Conservation (phyloP, 2,888 invertebrate genomes). For the Troides aeacus region DNA sequence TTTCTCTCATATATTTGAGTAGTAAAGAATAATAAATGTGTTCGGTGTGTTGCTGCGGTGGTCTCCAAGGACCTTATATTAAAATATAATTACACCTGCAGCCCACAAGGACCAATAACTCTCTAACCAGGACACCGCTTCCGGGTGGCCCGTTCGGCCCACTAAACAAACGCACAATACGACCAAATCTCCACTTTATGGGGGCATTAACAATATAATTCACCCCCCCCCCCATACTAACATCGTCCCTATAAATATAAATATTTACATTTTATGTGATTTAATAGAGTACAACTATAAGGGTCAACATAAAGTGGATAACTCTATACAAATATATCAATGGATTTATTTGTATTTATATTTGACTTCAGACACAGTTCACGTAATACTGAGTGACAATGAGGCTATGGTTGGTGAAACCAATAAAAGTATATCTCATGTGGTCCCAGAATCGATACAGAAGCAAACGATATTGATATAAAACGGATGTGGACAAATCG, state of each 20-base stretch:
- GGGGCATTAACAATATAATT: conserved; percentile 66
- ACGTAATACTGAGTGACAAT: too few relatives aligned
- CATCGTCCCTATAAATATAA: conserved; percentile 68
- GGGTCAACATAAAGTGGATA: conserved; percentile 30
- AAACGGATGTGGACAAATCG: too few relatives aligned
- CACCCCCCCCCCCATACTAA: conserved; percentile 59
- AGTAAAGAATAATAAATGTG: neutral
- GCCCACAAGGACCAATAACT: conserved; percentile 32
- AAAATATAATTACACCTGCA: conserved; percentile 24
- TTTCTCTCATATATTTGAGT: neutral
- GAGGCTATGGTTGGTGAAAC: too few relatives aligned
- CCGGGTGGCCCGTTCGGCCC: conserved; percentile 56
- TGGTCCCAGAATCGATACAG: too few relatives aligned
- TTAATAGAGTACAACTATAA: conserved; percentile 52
- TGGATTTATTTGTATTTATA: too few relatives aligned
- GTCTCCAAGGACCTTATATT: conserved; percentile 18
- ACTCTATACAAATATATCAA: neutral
- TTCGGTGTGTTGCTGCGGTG: conserved; percentile 5
- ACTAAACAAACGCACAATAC: conserved; percentile 48
- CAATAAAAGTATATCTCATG: too few relatives aligned
- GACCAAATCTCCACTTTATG: conserved; percentile 60
- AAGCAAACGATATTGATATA: too few relatives aligned
- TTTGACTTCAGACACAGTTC: too few relatives aligned
- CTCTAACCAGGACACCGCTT: conserved; percentile 33
- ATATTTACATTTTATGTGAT: conserved; percentile 70